Conservation (phyloP, 1,140 invertebrate genomes). For the Pissodes strobi region DNA sequence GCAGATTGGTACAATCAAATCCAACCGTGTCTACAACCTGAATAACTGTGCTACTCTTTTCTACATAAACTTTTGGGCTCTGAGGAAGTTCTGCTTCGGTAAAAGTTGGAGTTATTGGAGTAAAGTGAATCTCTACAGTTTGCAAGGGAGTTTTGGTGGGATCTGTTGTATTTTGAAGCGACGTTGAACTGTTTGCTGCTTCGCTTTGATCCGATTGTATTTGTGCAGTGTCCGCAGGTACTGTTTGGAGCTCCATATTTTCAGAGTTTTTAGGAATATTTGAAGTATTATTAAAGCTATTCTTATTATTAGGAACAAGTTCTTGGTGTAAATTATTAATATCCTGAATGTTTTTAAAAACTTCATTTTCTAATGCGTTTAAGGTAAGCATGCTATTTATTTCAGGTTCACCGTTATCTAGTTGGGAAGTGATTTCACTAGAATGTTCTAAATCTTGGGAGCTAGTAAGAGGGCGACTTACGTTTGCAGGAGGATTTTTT, state of each 20-base stretch:
- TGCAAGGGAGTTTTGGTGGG: neutral
- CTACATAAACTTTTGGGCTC: constrained; percentile 47
- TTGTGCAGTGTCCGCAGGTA: neutral
- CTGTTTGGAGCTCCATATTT: neutral
- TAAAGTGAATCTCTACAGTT: neutral
- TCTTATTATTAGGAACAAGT: no score
- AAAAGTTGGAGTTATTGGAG: constrained; percentile 1
- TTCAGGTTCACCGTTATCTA: constrained; percentile 1
- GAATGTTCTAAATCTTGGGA: no score
- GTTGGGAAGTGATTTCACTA: no score
- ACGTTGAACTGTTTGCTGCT: neutral
- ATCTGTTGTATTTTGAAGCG: neutral
- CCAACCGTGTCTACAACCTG: constrained; percentile 44
- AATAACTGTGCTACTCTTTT: constrained; percentile 55
- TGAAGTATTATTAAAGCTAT: constrained; percentile 3
- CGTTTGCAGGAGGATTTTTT: constrained; percentile 19
- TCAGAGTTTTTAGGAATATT: neutral
- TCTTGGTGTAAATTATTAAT: constrained; percentile 40
- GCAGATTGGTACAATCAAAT: constrained; percentile 20
- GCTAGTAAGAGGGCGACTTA: constrained; percentile 34
- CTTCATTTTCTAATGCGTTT: constrained; percentile 39
- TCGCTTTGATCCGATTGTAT: neutral
- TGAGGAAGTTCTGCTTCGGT: constrained; percentile 5
- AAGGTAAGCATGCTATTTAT: constrained; percentile 14
- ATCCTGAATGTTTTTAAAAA: constrained; percentile 45